A percentile compares a stretch with the other conserved stretches of the same genome.
Conservation (phyloP, 2,888 invertebrate species). For the Eupithecia inturbata region DNA sequence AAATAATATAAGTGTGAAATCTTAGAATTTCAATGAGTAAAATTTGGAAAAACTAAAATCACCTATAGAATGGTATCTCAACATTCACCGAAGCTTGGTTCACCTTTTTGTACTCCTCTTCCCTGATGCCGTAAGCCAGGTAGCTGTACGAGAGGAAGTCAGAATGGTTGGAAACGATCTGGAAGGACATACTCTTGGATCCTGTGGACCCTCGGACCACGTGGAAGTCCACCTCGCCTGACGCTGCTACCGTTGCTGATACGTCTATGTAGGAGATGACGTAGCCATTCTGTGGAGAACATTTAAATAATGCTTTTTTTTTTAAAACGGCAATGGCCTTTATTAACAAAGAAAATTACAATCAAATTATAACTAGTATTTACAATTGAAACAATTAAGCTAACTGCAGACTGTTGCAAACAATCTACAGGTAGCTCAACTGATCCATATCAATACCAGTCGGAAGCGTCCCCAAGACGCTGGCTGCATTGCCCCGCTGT, state of each 20-base stretch:
- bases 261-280: conserved; percentile 73
- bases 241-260: conserved; percentile 60
- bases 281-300: conserved; percentile 63
- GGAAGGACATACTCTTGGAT: conserved; percentile 67
- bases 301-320: too few species aligned
- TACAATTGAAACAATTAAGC: too few species aligned
- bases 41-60: conserved; percentile 36
- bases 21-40: neutral
- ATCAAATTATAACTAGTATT: too few species aligned
- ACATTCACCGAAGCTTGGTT: conserved; percentile 50
- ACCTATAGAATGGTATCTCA: conserved; percentile 55
- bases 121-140: conserved; percentile 70
- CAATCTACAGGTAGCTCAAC: too few species aligned
- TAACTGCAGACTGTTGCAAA: too few species aligned
- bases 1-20: too few species aligned
- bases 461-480: too few species aligned
- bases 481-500: too few species aligned
- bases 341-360: too few species aligned
- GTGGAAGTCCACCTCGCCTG: conserved; percentile 66
- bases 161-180: conserved; percentile 71
- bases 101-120: conserved; percentile 78
- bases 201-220: conserved; percentile 67
- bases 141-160: conserved; percentile 74
- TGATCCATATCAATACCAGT: too few species aligned
- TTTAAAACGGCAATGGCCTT: too few species aligned